Conservation (phyloP, 2,888 invertebrate species). For the Trisateles emortualis region DNA sequence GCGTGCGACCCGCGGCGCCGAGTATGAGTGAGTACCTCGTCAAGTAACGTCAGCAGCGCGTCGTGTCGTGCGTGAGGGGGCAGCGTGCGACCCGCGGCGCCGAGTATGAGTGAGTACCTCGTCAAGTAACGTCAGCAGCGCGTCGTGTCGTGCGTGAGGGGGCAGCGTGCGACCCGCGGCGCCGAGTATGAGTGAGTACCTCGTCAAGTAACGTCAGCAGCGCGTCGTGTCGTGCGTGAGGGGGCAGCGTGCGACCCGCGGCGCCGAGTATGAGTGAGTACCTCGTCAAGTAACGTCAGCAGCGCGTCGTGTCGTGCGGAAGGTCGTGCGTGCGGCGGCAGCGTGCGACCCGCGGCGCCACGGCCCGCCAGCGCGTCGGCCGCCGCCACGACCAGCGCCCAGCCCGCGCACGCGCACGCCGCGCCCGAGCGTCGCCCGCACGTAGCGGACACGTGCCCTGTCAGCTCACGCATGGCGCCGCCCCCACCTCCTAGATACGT, state of each 20-base stretch:
- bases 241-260: too few relatives aligned
- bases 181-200: too few relatives aligned
- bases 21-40: too few relatives aligned
- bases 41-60: too few relatives aligned
- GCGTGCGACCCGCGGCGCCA: slow-evolving; percentile 89
- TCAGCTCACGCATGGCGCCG: slow-evolving; percentile 89
- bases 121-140: too few relatives aligned
- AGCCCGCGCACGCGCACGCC: slow-evolving; percentile 85
- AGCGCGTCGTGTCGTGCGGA: slow-evolving; percentile 88
- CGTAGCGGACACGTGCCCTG: slow-evolving; percentile 77
- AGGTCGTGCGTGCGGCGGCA: slow-evolving; percentile 85
- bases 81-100: too few relatives aligned
- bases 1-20: too few relatives aligned
- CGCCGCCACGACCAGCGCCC: slow-evolving; percentile 90
- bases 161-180: too few relatives aligned
- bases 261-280: too few relatives aligned
- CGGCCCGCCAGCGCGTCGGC: slow-evolving; percentile 92
- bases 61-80: too few relatives aligned
- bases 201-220: slow-evolving; percentile 70
- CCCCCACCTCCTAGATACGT: slow-evolving; percentile 59
- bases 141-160: too few relatives aligned
- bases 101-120: too few relatives aligned
- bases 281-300: slow-evolving; percentile 69
- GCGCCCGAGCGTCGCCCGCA: slow-evolving; percentile 45
- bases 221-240: slow-evolving; percentile 87